Conservation (phyloP, 2,797 vertebrate species). For the Danio aesculapii region DNA sequence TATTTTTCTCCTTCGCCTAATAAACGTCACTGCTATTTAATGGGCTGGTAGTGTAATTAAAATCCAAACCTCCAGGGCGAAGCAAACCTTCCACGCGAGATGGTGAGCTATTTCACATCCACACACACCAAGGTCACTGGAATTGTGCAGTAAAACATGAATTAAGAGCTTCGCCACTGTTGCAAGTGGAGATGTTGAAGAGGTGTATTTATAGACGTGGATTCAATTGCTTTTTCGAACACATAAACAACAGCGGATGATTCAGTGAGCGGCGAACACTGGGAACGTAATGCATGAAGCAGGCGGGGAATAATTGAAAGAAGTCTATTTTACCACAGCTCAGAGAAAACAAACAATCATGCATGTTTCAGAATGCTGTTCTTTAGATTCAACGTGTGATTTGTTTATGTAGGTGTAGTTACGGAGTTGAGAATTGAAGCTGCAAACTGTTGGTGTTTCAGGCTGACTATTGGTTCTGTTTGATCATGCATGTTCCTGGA, state of each 20-base stretch:
- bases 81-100: slow-evolving; percentile 30
- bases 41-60: slow-evolving; percentile 62
- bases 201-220: slow-evolving; percentile 36
- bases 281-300: background rate
- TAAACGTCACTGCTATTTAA: slow-evolving; percentile 62
- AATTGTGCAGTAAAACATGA: slow-evolving; percentile 44
- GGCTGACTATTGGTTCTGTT: background rate
- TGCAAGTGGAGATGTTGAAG: slow-evolving; percentile 19
- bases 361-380: background rate
- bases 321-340: background rate
- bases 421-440: background rate
- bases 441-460: background rate
- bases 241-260: slow-evolving; percentile 12
- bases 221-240: slow-evolving; percentile 36
- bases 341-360: slow-evolving; percentile 4
- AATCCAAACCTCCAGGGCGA: slow-evolving; percentile 51
- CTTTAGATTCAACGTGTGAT: slow-evolving; percentile 7
- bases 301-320: background rate
- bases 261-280: slow-evolving; percentile 11
- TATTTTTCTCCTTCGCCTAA: slow-evolving; percentile 59
- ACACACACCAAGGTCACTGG: slow-evolving; percentile 45
- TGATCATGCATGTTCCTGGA: too few relatives aligned
- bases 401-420: background rate
- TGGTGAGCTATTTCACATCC: slow-evolving; percentile 1
- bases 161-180: slow-evolving; percentile 21